Conservation (phyloP, 2,113 vertebrate genomes). For the Perognathus longimembris region DNA sequence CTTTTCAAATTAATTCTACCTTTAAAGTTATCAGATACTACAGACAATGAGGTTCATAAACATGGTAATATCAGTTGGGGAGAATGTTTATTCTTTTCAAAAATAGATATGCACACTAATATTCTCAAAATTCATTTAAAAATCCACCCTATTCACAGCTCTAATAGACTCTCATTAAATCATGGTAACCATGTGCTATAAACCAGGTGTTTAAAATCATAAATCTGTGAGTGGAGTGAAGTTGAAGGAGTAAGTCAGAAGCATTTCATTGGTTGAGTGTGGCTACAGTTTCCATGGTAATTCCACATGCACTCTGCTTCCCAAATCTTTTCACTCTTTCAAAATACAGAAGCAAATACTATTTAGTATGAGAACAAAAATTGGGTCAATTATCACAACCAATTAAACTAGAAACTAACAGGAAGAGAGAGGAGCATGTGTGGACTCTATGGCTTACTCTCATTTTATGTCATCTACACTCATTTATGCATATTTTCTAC, state of each 20-base stretch:
- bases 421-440: conserved; percentile 38
- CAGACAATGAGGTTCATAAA: conserved; percentile 35
- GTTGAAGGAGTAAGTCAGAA: conserved; percentile 67
- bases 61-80: conserved; percentile 40
- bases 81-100: conserved; percentile 57
- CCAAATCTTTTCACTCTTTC: conserved; percentile 68
- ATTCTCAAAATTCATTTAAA: conserved; percentile 58
- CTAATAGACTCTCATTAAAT: conserved; percentile 76
- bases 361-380: conserved; percentile 63
- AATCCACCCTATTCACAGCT: conserved; percentile 65
- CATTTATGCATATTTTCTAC: conserved; percentile 62
- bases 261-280: conserved; percentile 68
- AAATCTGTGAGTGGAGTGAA: conserved; percentile 76
- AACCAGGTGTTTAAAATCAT: conserved; percentile 80
- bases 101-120: conserved; percentile 66
- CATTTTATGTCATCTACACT: conserved; percentile 46
- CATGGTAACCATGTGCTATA: conserved; percentile 75
- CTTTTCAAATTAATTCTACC: background rate
- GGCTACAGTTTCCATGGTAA: conserved; percentile 78
- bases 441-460: conserved; percentile 53
- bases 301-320: conserved; percentile 59
- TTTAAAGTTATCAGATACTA: conserved; percentile 55
- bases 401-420: conserved; percentile 55
- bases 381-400: conserved; percentile 68
- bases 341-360: conserved; percentile 61